Evolutionary conservation across 2,113 vertebrate species (phyloP).

Genomic region (Elaphurus davidianus): DNA sequence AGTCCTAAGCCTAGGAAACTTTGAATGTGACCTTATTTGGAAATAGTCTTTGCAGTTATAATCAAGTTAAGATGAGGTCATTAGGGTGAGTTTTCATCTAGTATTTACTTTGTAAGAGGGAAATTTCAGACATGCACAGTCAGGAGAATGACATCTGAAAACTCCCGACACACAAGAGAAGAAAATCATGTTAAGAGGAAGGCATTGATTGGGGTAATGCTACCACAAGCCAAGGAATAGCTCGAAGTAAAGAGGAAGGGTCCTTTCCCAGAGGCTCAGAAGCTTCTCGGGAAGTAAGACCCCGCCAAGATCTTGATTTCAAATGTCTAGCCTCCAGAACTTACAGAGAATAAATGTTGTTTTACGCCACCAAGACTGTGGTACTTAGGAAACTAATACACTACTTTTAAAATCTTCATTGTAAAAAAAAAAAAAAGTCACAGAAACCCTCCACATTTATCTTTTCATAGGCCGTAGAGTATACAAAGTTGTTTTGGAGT

Average conservation of each 20-base stretch:
- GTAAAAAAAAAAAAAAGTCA: not conserved
- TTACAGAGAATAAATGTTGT: not conserved
- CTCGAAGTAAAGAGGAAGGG: not conserved
- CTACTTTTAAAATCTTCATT: constrained; percentile 12
- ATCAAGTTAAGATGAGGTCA: not conserved
- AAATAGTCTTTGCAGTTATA: not conserved
- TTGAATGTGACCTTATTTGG: not conserved
- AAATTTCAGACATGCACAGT: not conserved
- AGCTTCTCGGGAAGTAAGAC: not conserved
- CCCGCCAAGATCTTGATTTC: not conserved
- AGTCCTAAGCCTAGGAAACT: not conserved
- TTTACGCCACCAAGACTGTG: not conserved
- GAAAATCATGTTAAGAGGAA: not conserved
- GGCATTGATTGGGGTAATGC: not conserved
- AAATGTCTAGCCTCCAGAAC: not conserved
- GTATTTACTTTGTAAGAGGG: not conserved
- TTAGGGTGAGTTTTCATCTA: not conserved
- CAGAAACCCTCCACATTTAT: not conserved
- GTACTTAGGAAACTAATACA: not conserved
- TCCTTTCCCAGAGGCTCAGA: not conserved
- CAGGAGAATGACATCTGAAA: not conserved
- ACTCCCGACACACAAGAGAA: not conserved
- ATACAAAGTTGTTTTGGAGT: constrained; percentile 50
- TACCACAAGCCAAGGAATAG: not conserved
- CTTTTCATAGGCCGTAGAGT: not conserved